A percentile compares a stretch with the other conserved stretches of the same genome.
Conservation (phyloP, 2,888 invertebrate genomes). For the Drosophila robusta region DNA sequence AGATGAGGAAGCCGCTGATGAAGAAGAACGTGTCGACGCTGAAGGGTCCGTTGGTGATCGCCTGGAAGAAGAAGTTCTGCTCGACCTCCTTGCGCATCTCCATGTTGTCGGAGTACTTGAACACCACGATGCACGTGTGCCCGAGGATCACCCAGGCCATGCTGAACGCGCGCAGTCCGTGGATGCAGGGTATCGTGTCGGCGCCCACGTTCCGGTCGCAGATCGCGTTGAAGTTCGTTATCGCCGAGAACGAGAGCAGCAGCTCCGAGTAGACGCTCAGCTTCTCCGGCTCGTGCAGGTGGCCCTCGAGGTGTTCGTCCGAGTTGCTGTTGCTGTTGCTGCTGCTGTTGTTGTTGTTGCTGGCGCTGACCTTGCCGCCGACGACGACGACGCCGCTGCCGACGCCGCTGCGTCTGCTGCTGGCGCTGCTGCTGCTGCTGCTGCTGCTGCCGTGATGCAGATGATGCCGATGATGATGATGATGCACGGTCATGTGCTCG, state of each 20-base stretch:
- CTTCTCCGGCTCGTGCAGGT: slow-evolving; percentile 86
- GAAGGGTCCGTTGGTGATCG: slow-evolving; percentile 91
- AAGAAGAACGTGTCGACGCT: slow-evolving; percentile 94
- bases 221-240: slow-evolving; percentile 92
- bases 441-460: slow-evolving; percentile 15
- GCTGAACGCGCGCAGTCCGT: slow-evolving; percentile 89
- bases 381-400: background rate
- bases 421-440: slow-evolving; percentile 20
- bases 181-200: slow-evolving; percentile 92
- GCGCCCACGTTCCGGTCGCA: slow-evolving; percentile 92
- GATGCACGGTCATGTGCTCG: slow-evolving; percentile 40
- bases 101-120: slow-evolving; percentile 94
- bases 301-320: slow-evolving; percentile 87
- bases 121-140: slow-evolving; percentile 91
- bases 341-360: slow-evolving; percentile 8
- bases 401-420: slow-evolving; percentile 3
- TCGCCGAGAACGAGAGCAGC: slow-evolving; percentile 91
- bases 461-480: slow-evolving; percentile 33
- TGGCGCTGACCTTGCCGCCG: background rate
- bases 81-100: slow-evolving; percentile 90
- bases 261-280: slow-evolving; percentile 86
- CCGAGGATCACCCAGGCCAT: slow-evolving; percentile 91
- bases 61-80: slow-evolving; percentile 92
- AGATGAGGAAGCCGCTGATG: slow-evolving; percentile 92
- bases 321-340: slow-evolving; percentile 85